These are phyloP conservation scores for Papilio elwesi DNA, from an alignment of 2,888 invertebrate species.

Conservation along the genomic window DNA sequence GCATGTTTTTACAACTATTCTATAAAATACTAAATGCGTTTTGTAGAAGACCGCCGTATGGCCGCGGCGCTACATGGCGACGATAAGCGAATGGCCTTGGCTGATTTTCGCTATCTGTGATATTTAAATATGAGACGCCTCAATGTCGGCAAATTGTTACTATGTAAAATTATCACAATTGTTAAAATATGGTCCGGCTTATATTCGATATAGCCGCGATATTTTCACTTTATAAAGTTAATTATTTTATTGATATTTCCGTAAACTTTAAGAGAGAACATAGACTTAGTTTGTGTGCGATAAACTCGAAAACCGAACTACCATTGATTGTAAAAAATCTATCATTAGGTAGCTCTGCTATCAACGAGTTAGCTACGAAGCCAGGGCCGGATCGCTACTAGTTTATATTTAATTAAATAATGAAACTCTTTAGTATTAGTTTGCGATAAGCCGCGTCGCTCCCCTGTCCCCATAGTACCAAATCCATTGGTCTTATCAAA, in stretches of 20 bases:
- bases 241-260: too few relatives aligned
- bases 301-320: too few relatives aligned
- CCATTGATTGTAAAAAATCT: too few relatives aligned
- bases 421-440: neutral
- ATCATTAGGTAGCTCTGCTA: too few relatives aligned
- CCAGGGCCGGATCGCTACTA: too few relatives aligned
- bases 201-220: neutral
- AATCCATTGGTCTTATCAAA: constrained; percentile 17
- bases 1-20: neutral
- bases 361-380: too few relatives aligned
- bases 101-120: constrained; percentile 65
- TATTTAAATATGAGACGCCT: constrained; percentile 50
- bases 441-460: neutral
- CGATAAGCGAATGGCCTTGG: constrained; percentile 64
- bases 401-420: too few relatives aligned
- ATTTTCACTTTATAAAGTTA: neutral
- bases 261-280: too few relatives aligned
- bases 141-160: constrained; percentile 41
- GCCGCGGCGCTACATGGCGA: constrained; percentile 45
- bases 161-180: constrained; percentile 18
- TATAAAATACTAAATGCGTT: constrained; percentile 36
- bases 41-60: constrained; percentile 43
- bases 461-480: constrained; percentile 30
- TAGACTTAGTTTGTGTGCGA: too few relatives aligned
- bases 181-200: constrained; percentile 1